Base-by-base conservation (phyloP, 2,888 invertebrate species). In the Aphrophora alni region DNA sequence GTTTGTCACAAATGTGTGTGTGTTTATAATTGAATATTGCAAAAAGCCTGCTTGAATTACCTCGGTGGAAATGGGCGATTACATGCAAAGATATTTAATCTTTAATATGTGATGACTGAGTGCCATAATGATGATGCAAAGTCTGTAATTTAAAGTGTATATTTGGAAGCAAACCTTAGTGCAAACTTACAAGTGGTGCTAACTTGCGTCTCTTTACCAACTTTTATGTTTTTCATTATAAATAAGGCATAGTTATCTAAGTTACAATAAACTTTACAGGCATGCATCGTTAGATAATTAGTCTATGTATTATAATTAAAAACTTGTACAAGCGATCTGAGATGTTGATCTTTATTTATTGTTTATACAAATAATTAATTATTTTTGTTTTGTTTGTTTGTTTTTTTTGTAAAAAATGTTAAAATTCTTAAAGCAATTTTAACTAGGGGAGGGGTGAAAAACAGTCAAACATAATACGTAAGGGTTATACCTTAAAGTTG, bases 41-140 rank as follows among this genome's bases (percentile, higher is more conserved):
- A n/a, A n/a, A 14, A 59, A 59, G 59, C 59, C 59, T 59, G 59
- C 59, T 59, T 59, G 59, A n/a, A 59, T n/a, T 59, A 59, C 5
- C 21, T 59, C 21, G 59, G 59, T 21, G 59, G 59, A 59, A n/a
- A 59, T 21, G 21, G 59, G 59, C 59, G 59, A 59, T 21, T 59
- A 59, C 5, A 21, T 21, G 5, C 59, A 59, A 59, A 59, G 21
- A 59, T 59, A 59, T 21, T 59, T 59, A 59, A 59, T 21, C 59
- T 59, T n/a, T 59, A 59, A 59, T 2, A 59, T 59, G 59, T 59
- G 59, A 59, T 59, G 59, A 59, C 59, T 59, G 59, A 59, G 59
- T 59, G 59, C 59, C 59, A 59, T 59, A 59, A 59, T 21, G 21
- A 59, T 5, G 59, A 59, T 21, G 21, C 59, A 59, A 59, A 59